Conservation (phyloP, 1,140 invertebrate genomes). For the Coelopa frigida region DNA sequence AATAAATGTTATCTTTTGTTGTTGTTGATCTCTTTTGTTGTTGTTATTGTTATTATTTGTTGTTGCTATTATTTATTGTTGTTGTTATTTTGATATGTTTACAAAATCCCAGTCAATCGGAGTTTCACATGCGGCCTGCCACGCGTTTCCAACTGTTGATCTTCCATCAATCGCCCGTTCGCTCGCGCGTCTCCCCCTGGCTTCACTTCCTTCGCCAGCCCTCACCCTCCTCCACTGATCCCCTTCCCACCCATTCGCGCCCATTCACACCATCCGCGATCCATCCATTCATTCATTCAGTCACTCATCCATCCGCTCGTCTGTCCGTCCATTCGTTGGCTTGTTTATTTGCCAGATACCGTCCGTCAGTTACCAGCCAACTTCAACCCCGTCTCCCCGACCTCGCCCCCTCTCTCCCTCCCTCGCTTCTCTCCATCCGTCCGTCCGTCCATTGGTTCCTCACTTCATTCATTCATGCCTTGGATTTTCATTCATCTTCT, state of each 20-base stretch:
- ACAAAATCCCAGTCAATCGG: too few species aligned
- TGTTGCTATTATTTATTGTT: neutral
- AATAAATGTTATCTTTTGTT: too few species aligned
- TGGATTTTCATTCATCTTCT: neutral
- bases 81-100: constrained; percentile 1
- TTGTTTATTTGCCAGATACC: too few species aligned
- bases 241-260: neutral
- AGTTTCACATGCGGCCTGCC: too few species aligned
- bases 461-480: constrained; percentile 7
- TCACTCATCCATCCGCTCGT: neutral
- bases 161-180: neutral
- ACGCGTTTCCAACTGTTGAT: neutral
- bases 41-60: constrained; percentile 5
- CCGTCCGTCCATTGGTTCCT: neutral
- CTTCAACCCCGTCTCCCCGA: too few species aligned
- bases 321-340: neutral
- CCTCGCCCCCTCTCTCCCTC: too few species aligned
- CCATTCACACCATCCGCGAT: neutral
- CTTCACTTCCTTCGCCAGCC: neutral
- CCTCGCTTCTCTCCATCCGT: too few species aligned
- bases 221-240: neutral
- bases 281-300: neutral
- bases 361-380: too few species aligned
- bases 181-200: neutral
- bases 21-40: neutral